Evolutionary conservation across 1,140 invertebrate genomes (phyloP).

Genomic region (Brachionus rotundiformis): DNA sequence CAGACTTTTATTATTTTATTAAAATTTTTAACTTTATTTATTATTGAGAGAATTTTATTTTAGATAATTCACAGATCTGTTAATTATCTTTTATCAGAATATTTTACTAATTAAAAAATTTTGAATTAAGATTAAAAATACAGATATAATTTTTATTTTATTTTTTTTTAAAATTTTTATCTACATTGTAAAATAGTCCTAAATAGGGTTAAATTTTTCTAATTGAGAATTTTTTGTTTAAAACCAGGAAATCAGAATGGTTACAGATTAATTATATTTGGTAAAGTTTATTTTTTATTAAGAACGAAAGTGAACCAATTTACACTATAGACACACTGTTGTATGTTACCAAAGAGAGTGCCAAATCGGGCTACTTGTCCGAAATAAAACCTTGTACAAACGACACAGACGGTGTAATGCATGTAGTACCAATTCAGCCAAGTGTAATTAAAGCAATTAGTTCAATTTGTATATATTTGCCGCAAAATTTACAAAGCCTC

Average conservation of each 20-base stretch:
- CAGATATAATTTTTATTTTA: too few species aligned
- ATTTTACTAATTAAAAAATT: too few species aligned
- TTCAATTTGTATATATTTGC: constrained; percentile 83
- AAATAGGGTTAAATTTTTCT: too few species aligned
- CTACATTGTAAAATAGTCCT: too few species aligned
- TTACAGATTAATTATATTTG: not conserved
- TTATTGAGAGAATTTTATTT: too few species aligned
- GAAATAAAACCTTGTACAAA: constrained; percentile 58
- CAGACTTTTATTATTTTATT: too few species aligned
- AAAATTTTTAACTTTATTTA: too few species aligned
- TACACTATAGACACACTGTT: constrained; percentile 81
- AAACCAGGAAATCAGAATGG: constrained; percentile 55
- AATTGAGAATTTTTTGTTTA: constrained; percentile 55
- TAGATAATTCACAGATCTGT: too few species aligned
- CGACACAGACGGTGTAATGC: constrained; percentile 76
- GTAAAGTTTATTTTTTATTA: not conserved
- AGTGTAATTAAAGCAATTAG: constrained; percentile 76
- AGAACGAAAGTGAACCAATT: constrained; percentile 55
- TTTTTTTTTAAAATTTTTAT: too few species aligned
- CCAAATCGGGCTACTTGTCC: constrained; percentile 59
- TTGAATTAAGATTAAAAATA: too few species aligned
- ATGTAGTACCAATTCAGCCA: constrained; percentile 76
- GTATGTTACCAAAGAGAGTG: constrained; percentile 71
- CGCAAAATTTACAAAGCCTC: constrained; percentile 78
- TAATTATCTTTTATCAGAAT: too few species aligned